These are phyloP conservation scores for Tipula lateralis DNA, from an alignment of 2,888 invertebrate genomes.

Conservation along the genomic window DNA sequence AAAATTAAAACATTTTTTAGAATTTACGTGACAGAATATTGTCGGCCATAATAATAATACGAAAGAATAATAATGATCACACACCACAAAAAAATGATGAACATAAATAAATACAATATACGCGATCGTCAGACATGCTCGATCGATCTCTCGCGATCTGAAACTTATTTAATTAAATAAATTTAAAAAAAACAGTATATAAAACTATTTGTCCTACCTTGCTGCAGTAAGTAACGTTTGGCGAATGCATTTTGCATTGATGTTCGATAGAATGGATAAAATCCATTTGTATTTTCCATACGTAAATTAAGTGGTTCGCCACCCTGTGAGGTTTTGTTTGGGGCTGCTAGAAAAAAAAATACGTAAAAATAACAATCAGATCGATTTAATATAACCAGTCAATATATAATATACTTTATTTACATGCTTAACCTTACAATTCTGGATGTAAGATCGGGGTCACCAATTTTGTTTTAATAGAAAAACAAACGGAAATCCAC, in stretches of 20 bases:
- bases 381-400: no score
- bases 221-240: conserved; percentile 30
- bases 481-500: no score
- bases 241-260: conserved; percentile 29
- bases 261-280: conserved; percentile 4
- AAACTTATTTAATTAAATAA: background rate
- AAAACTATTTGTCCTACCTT: background rate
- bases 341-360: conserved; percentile 9
- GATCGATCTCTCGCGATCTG: background rate
- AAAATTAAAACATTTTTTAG: conserved; percentile 27
- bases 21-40: conserved; percentile 28
- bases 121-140: background rate
- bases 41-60: conserved; percentile 26
- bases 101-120: background rate
- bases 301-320: conserved; percentile 29
- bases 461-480: no score
- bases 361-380: background rate
- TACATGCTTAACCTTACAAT: no score
- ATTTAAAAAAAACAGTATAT: background rate
- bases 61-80: conserved; percentile 20
- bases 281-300: conserved; percentile 28
- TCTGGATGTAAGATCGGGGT: no score
- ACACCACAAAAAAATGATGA: conserved; percentile 2
- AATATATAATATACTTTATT: no score
- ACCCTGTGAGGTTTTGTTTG: background rate